phyloP scores from a whole-genome alignment of 2,113 vertebrate species.

The Mesembrinibis cayennensis region DNA sequence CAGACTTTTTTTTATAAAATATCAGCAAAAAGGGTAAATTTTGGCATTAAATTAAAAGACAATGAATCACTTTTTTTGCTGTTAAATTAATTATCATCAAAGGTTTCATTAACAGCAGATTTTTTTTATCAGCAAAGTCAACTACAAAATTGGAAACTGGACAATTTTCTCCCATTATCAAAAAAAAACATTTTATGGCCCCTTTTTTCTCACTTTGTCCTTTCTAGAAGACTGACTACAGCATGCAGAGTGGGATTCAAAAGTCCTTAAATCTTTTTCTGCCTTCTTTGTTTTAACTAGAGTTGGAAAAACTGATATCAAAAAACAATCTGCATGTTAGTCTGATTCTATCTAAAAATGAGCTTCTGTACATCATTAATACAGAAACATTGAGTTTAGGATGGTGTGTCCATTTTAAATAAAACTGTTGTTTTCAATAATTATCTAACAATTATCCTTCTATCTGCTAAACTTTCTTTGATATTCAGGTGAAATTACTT shows the following conservation, averaged over 20 bases:
- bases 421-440: background rate
- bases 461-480: background rate
- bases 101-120: slow-evolving; percentile 69
- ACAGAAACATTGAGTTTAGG: background rate
- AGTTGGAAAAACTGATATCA: background rate
- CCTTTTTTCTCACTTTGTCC: slow-evolving; percentile 6
- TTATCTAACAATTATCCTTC: background rate
- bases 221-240: background rate
- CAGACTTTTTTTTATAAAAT: background rate
- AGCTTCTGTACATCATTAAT: background rate
- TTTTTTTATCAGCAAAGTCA: slow-evolving; percentile 64
- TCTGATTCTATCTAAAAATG: background rate
- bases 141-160: slow-evolving; percentile 59
- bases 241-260: background rate
- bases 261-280: background rate
- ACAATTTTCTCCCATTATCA: slow-evolving; percentile 61
- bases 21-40: slow-evolving; percentile 41
- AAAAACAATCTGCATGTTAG: background rate
- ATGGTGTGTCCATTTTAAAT: background rate
- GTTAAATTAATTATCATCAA: slow-evolving; percentile 69
- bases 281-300: background rate
- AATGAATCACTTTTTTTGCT: slow-evolving; percentile 32
- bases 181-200: slow-evolving; percentile 38
- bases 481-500: background rate
- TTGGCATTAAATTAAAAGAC: slow-evolving; percentile 66